A percentile compares a stretch with the other conserved stretches of the same genome.
phyloP scores from a whole-genome alignment of 2,888 invertebrate genomes.

The Empis livida region DNA sequence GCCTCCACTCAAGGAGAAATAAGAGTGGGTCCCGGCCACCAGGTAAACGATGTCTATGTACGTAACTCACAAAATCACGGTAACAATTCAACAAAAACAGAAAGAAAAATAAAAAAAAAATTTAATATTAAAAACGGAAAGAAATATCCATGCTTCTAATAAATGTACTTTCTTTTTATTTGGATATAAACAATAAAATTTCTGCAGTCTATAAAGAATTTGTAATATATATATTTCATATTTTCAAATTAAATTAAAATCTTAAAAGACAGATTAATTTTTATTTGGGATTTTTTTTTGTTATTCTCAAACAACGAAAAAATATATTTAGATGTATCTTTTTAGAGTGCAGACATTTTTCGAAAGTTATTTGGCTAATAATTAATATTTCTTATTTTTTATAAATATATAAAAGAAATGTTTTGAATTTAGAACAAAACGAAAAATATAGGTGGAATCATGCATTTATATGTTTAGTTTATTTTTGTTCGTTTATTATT shows the following conservation, averaged over 20 bases:
- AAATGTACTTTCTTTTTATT: conserved; percentile 10
- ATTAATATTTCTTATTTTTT: conserved; percentile 10
- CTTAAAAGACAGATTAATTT: conserved; percentile 2
- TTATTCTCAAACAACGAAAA: too few species aligned
- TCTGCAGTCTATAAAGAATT: conserved; percentile 13
- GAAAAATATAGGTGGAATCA: conserved; percentile 14
- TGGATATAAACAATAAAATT: conserved; percentile 5
- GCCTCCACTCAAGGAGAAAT: conserved; percentile 65
- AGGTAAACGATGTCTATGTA: conserved; percentile 57
- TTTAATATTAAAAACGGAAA: neutral
- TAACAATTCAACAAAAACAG: conserved; percentile 29
- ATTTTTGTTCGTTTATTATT: neutral
- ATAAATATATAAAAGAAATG: conserved; percentile 14
- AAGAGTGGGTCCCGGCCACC: conserved; percentile 64
- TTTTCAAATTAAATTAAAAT: neutral
- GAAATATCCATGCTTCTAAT: conserved; percentile 8
- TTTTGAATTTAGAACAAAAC: conserved; percentile 9
- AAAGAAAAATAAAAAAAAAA: conserved; percentile 3
- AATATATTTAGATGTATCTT: too few species aligned
- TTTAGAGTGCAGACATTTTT: conserved; percentile 14
- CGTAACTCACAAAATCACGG: conserved; percentile 44
- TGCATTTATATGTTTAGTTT: conserved; percentile 10
- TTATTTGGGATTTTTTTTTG: neutral
- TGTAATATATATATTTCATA: conserved; percentile 1
- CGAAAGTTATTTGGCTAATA: conserved; percentile 13